These are phyloP conservation scores for Listronotus bonariensis DNA, from an alignment of 1,140 invertebrate genomes.

Conservation along the genomic window DNA sequence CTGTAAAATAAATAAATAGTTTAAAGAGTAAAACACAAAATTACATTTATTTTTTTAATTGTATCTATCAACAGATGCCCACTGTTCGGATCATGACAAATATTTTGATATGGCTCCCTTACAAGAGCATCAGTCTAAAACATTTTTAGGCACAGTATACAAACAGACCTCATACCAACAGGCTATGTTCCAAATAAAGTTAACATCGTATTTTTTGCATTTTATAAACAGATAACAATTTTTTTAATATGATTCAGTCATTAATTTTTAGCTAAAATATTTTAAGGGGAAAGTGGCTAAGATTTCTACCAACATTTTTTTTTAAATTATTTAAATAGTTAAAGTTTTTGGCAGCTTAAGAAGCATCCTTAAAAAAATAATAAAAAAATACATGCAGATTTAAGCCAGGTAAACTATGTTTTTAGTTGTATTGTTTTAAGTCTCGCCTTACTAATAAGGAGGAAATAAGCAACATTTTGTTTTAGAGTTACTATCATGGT, in stretches of 20 bases:
- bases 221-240: conserved; percentile 7
- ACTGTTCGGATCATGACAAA: conserved; percentile 55
- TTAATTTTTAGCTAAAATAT: neutral
- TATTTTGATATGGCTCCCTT: conserved; percentile 37
- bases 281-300: neutral
- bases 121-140: conserved; percentile 49
- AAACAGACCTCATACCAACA: conserved; percentile 43
- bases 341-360: too few relatives aligned
- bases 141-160: conserved; percentile 53
- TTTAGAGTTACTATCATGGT: too few relatives aligned
- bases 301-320: too few relatives aligned
- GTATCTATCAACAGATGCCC: conserved; percentile 53
- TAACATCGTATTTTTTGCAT: conserved; percentile 12
- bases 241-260: conserved; percentile 4
- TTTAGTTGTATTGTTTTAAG: too few relatives aligned
- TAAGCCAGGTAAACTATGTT: too few relatives aligned
- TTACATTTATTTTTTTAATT: conserved; percentile 26
- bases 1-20: too few relatives aligned
- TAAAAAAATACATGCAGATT: too few relatives aligned
- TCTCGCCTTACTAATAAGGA: too few relatives aligned
- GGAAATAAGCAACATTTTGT: too few relatives aligned
- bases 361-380: too few relatives aligned
- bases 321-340: too few relatives aligned
- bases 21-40: neutral
- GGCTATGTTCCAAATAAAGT: conserved; percentile 40